Evolutionary conservation across 2,888 invertebrate genomes (phyloP).

Genomic region (Miltochrista miniata): DNA sequence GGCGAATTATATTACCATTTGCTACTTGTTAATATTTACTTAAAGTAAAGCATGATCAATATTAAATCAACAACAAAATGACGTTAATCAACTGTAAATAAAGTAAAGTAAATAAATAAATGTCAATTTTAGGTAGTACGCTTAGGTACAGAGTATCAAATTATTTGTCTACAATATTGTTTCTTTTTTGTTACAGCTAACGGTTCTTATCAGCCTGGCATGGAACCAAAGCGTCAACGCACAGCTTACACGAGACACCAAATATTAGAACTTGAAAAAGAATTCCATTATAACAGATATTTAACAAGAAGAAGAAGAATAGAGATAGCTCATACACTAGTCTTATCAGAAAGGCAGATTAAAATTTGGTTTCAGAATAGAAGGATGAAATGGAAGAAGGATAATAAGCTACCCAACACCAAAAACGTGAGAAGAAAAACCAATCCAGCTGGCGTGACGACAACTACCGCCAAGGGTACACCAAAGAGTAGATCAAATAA

Average conservation of each 20-base stretch:
- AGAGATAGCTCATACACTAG: constrained; percentile 98
- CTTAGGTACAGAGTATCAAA: no score
- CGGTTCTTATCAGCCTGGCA: constrained; percentile 94
- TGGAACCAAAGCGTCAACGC: constrained; percentile 97
- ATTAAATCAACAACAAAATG: not conserved
- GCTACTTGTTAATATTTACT: not conserved
- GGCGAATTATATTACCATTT: not conserved
- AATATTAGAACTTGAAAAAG: constrained; percentile 98
- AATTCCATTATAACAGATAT: constrained; percentile 99
- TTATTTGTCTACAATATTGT: not conserved
- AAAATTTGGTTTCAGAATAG: constrained; percentile 96
- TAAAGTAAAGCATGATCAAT: not conserved
- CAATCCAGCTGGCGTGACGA: constrained; percentile 88
- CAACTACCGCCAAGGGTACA: constrained; percentile 82
- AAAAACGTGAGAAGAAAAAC: constrained; percentile 90
- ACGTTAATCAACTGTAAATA: no score
- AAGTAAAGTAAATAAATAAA: no score
- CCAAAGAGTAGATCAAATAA: constrained; percentile 87
- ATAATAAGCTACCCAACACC: constrained; percentile 95
- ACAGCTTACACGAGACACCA: constrained; percentile 99
- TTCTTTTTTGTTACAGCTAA: constrained; percentile 87
- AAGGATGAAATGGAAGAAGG: constrained; percentile 90
- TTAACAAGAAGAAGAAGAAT: constrained; percentile 97
- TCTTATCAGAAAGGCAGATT: constrained; percentile 94
- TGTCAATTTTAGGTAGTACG: no score